Conservation (phyloP, 2,113 vertebrate genomes). For the Podiceps cristatus region DNA sequence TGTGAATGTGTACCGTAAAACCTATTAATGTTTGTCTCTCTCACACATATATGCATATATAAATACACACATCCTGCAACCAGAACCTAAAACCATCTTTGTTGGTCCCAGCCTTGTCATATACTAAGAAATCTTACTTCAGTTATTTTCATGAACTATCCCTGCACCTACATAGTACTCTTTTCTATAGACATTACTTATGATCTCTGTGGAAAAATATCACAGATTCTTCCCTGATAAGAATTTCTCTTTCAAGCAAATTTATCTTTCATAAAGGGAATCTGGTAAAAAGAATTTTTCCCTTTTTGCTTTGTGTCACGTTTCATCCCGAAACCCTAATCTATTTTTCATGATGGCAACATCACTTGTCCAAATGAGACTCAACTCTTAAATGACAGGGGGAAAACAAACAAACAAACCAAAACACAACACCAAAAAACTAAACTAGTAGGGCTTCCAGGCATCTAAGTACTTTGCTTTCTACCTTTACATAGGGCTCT, state of each 20-base stretch:
- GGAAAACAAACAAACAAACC: neutral
- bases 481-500: neutral
- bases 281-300: neutral
- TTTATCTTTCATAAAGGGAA: neutral
- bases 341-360: neutral
- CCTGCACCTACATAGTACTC: neutral
- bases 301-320: neutral
- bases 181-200: neutral
- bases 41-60: neutral
- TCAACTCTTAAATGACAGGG: neutral
- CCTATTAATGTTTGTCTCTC: neutral
- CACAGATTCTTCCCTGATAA: neutral
- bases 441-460: neutral
- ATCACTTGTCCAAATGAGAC: neutral
- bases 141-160: neutral
- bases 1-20: neutral
- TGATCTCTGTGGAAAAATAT: neutral
- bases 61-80: neutral
- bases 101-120: neutral
- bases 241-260: neutral
- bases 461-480: neutral
- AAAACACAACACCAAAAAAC: neutral
- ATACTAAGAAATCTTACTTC: neutral
- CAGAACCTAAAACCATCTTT: neutral
- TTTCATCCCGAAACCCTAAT: neutral